Evolutionary conservation across 2,797 vertebrate species (phyloP).

Genomic region (Catostomus latipinnis): DNA sequence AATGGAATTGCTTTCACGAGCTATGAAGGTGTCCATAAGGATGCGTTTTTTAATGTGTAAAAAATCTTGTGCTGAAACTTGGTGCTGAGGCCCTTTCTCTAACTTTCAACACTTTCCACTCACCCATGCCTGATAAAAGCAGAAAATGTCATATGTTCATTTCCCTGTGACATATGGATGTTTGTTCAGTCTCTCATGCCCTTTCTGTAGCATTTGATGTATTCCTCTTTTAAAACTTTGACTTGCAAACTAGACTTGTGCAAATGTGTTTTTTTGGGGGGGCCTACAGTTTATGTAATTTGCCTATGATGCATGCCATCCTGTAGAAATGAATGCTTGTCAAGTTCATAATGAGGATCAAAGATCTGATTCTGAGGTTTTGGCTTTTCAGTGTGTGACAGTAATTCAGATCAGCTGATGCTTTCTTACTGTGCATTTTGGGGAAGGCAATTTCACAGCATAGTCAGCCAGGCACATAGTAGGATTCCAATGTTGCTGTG

Average conservation of each 20-base stretch:
- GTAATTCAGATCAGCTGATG: background rate
- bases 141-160: slow-evolving; percentile 35
- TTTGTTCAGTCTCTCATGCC: slow-evolving; percentile 30
- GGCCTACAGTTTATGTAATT: slow-evolving; percentile 7
- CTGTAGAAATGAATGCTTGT: background rate
- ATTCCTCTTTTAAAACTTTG: slow-evolving; percentile 6
- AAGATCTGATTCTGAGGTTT: background rate
- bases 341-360: background rate
- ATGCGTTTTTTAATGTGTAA: background rate
- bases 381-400: background rate
- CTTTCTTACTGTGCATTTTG: background rate
- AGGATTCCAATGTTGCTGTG: background rate
- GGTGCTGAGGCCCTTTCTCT: background rate
- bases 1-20: too few species aligned
- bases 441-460: background rate
- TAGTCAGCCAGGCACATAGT: background rate
- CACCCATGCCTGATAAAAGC: slow-evolving; percentile 6
- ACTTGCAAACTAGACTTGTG: slow-evolving; percentile 32
- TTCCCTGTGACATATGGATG: slow-evolving; percentile 26
- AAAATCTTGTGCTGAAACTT: background rate
- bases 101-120: background rate
- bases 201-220: slow-evolving; percentile 31
- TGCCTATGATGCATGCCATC: background rate
- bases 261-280: background rate
- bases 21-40: too few species aligned